phyloP scores from a whole-genome alignment of 2,797 vertebrate genomes.

The Acanthopagrus latus region DNA sequence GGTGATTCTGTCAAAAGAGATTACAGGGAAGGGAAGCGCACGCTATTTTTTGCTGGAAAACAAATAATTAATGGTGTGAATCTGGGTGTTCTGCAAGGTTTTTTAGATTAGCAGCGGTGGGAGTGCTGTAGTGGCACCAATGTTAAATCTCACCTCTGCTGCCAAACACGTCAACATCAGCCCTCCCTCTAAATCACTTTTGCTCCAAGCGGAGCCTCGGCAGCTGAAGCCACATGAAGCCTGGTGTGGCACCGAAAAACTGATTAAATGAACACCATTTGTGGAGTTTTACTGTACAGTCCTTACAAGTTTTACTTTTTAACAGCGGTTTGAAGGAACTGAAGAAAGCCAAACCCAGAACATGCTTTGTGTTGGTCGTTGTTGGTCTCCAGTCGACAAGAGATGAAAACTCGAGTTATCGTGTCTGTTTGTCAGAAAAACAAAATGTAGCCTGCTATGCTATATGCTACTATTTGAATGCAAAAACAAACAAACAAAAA shows the following conservation, averaged over 20 bases:
- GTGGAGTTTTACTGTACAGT: slow-evolving; percentile 21
- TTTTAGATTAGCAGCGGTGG: slow-evolving; percentile 49
- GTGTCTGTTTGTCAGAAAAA: not conserved
- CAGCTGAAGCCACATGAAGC: slow-evolving; percentile 11
- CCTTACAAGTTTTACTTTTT: not conserved
- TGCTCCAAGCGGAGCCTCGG: slow-evolving; percentile 28
- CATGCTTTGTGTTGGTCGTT: not conserved
- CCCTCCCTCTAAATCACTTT: slow-evolving; percentile 10
- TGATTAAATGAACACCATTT: slow-evolving; percentile 22
- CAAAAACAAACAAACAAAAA: too few relatives aligned
- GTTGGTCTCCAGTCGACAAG: not conserved
- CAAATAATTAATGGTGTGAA: slow-evolving; percentile 45
- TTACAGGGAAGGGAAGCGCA: slow-evolving; percentile 10
- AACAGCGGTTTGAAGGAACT: not conserved
- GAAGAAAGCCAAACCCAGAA: not conserved
- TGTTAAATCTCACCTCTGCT: slow-evolving; percentile 36
- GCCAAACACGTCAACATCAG: slow-evolving; percentile 43
- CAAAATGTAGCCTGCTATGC: not conserved
- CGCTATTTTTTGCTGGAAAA: slow-evolving; percentile 41
- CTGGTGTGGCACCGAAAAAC: slow-evolving; percentile 31
- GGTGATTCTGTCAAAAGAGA: slow-evolving; percentile 33
- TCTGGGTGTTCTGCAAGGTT: slow-evolving; percentile 40
- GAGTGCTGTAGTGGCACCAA: slow-evolving; percentile 34
- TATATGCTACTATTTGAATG: not conserved
- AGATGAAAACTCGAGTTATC: not conserved